Percentiles rank a stretch among this genome's conserved stretches.
phyloP scores from a whole-genome alignment of 2,113 vertebrate genomes.

The Hippotragus niger region DNA sequence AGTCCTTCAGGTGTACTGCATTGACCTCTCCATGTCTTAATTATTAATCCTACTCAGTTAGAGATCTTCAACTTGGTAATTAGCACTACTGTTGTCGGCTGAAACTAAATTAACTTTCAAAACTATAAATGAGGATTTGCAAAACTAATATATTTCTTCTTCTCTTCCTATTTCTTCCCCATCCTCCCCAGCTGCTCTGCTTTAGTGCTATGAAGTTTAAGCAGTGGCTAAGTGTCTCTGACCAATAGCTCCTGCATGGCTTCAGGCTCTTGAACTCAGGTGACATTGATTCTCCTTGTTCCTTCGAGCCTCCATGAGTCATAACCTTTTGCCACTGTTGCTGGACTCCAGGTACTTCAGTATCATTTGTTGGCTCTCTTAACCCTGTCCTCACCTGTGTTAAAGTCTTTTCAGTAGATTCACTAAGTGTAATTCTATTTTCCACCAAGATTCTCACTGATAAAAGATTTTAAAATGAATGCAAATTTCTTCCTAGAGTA shows the following conservation, averaged over 20 bases:
- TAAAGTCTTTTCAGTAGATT: not conserved
- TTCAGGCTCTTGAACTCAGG: not conserved
- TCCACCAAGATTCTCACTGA: not conserved
- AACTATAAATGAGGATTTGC: not conserved
- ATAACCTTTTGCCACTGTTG: not conserved
- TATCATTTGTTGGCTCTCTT: not conserved
- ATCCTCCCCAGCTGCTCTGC: not conserved
- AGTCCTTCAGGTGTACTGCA: not conserved
- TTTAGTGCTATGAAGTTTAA: not conserved
- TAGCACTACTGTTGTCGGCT: not conserved
- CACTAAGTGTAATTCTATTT: not conserved
- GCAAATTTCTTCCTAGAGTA: not conserved
- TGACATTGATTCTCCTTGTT: not conserved
- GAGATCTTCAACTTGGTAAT: not conserved
- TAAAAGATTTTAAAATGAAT: not conserved
- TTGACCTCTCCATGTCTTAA: not conserved
- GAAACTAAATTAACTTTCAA: not conserved
- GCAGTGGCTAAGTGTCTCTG: not conserved
- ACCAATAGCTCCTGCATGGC: not conserved
- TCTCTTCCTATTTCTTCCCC: not conserved
- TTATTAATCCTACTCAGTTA: not conserved
- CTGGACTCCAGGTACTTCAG: not conserved
- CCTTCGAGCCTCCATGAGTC: not conserved
- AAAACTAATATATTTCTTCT: not conserved
- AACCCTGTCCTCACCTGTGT: not conserved